Percentiles rank a stretch among this genome's conserved stretches.
These are phyloP conservation scores for Tridacna gigas DNA, from an alignment of 2,888 invertebrate species.

Conservation along the genomic window DNA sequence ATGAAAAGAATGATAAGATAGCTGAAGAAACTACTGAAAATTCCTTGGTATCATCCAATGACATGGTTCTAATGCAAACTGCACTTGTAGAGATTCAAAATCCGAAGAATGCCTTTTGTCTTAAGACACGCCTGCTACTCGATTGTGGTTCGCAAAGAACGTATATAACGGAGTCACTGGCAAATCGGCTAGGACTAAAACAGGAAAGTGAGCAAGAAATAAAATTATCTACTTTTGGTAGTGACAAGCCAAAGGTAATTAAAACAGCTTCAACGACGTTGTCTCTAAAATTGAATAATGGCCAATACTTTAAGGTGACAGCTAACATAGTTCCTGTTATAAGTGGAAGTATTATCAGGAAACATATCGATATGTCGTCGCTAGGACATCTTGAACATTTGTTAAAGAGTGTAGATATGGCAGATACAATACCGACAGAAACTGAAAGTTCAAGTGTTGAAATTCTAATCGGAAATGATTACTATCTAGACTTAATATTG, in stretches of 20 bases:
- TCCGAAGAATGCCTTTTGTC: background rate
- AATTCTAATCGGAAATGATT: background rate
- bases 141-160: background rate
- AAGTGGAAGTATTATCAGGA: conserved; percentile 28
- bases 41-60: conserved; percentile 16
- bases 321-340: conserved; percentile 39
- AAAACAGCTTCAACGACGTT: conserved; percentile 27
- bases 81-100: conserved; percentile 15
- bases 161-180: background rate
- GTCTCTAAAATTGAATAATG: conserved; percentile 27
- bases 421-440: conserved; percentile 27
- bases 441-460: conserved; percentile 6
- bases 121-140: background rate
- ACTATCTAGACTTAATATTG: conserved; percentile 1
- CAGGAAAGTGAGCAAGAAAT: conserved; percentile 35
- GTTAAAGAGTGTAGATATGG: conserved; percentile 21
- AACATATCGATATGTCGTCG: background rate
- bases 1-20: background rate
- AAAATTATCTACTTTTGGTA: conserved; percentile 38
- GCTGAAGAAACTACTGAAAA: background rate
- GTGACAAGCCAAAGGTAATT: conserved; percentile 27
- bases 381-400: conserved; percentile 13
- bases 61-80: conserved; percentile 31
- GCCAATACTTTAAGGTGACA: conserved; percentile 17
- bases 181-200: conserved; percentile 2